Percentiles rank a stretch among this genome's conserved stretches.
Conservation (phyloP, 1,140 invertebrate species). For the Oncopeltus fasciatus region DNA sequence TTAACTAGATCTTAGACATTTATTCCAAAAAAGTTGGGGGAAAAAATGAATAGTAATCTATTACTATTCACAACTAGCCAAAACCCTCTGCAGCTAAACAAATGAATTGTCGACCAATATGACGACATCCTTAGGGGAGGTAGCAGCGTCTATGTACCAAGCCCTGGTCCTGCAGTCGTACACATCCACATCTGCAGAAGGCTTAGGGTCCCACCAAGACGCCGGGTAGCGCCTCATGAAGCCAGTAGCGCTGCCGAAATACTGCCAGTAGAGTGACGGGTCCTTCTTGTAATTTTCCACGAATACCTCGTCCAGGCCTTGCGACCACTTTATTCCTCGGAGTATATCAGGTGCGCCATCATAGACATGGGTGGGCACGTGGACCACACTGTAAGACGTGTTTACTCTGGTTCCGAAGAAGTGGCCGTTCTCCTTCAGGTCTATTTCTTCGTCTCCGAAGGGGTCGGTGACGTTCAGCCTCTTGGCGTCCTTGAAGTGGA, state of each 20-base stretch:
- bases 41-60: too few relatives aligned
- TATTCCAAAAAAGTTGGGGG: too few relatives aligned
- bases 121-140: slow-evolving; percentile 92
- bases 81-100: too few relatives aligned
- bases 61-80: too few relatives aligned
- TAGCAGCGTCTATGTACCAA: slow-evolving; percentile 95
- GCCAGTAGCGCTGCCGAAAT: slow-evolving; percentile 82
- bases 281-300: slow-evolving; percentile 71
- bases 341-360: slow-evolving; percentile 37
- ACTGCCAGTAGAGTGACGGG: slow-evolving; percentile 84
- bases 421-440: too few relatives aligned
- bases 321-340: slow-evolving; percentile 51
- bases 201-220: slow-evolving; percentile 25
- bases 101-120: slow-evolving; percentile 86
- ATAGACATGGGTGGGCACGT: slow-evolving; percentile 91
- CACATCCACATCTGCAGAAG: slow-evolving; percentile 54
- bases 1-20: too few relatives aligned
- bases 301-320: slow-evolving; percentile 68
- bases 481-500: too few relatives aligned
- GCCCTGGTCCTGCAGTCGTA: slow-evolving; percentile 76
- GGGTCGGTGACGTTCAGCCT: too few relatives aligned
- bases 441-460: too few relatives aligned
- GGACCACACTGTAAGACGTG: slow-evolving; percentile 70
- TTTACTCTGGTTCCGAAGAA: slow-evolving; percentile 73
- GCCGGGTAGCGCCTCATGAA: slow-evolving; percentile 78